These are phyloP conservation scores for Lathronympha strigana DNA, from an alignment of 2,888 invertebrate species.

Conservation along the genomic window DNA sequence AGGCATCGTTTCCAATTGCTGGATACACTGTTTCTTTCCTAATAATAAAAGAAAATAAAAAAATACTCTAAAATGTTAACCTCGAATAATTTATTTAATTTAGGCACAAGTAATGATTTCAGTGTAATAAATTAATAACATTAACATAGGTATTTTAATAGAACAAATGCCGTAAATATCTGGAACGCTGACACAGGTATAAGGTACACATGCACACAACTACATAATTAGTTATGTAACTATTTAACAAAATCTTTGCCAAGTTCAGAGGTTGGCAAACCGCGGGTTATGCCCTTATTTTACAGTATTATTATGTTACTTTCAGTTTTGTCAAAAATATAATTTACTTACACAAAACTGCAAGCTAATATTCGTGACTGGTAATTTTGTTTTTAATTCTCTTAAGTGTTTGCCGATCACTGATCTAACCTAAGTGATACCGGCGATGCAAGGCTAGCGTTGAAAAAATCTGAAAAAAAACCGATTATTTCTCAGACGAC, in stretches of 20 bases:
- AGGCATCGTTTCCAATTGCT: no score
- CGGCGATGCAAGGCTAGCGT: conserved; percentile 46
- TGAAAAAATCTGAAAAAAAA: no score
- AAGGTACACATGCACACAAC: not conserved
- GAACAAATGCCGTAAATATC: conserved; percentile 10
- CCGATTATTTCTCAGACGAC: no score
- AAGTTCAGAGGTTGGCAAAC: not conserved
- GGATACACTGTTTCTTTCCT: no score
- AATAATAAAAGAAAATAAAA: not conserved
- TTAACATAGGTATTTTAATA: conserved; percentile 16
- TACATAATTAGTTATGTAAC: conserved; percentile 36
- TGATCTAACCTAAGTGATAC: not conserved
- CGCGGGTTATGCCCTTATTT: no score
- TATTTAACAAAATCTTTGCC: not conserved
- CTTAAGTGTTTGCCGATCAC: not conserved
- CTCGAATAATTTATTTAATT: conserved; percentile 57
- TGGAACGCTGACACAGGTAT: conserved; percentile 7
- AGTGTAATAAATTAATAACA: conserved; percentile 52
- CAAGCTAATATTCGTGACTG: no score
- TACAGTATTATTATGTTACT: no score
- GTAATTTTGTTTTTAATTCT: no score
- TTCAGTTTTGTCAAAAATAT: no score
- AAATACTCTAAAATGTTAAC: conserved; percentile 45
- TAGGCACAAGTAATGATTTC: conserved; percentile 44
- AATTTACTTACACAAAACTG: no score